Conservation (phyloP, 1,140 invertebrate genomes). For the Plectus sambesii region DNA sequence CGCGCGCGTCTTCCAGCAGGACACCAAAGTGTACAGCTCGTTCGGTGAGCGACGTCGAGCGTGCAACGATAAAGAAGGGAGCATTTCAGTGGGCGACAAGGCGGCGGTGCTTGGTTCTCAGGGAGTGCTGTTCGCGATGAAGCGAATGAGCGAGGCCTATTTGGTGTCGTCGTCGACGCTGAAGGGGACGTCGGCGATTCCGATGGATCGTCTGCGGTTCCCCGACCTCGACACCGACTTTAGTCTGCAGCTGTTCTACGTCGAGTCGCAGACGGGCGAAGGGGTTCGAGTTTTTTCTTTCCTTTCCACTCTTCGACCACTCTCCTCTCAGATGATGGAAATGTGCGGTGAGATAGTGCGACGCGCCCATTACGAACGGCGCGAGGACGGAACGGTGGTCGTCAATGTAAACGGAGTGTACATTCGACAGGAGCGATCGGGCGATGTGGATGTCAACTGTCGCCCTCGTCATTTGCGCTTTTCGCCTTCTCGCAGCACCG, state of each 20-base stretch:
- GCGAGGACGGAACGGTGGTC: not conserved
- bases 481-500: not conserved
- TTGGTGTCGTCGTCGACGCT: not conserved
- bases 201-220: not conserved
- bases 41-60: not conserved
- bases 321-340: too few relatives aligned
- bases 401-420: not conserved
- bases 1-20: not conserved
- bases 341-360: not conserved
- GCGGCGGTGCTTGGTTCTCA: too few relatives aligned
- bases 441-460: not conserved
- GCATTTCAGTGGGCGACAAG: too few relatives aligned
- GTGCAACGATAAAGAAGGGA: not conserved
- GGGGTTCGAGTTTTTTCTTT: not conserved
- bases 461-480: not conserved
- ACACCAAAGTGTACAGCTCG: not conserved
- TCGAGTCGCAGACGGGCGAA: not conserved
- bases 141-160: not conserved
- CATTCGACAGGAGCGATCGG: not conserved
- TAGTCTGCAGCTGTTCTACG: not conserved
- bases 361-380: not conserved
- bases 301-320: not conserved
- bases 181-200: not conserved
- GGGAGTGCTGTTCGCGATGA: not conserved
- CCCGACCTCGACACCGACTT: not conserved